Evolutionary conservation across 2,797 vertebrate species (phyloP), one percentile per base, ranked within the genome.

Genomic region (Knipowitschia caucasica): DNA sequence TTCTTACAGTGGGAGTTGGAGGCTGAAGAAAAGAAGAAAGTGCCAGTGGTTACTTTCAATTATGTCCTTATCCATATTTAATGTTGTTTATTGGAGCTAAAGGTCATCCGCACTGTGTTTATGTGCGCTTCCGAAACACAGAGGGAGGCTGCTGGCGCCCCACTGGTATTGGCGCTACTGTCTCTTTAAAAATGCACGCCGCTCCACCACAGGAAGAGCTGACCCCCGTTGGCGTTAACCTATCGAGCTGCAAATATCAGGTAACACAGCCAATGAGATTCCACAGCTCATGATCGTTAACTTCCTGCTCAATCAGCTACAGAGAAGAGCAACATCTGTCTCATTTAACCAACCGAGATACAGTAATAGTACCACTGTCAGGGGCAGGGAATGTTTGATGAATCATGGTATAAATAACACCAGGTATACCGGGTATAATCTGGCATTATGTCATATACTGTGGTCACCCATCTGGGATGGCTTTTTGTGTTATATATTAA

Each of bases 1-100:
- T 69, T 67, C 14, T 36, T n/a, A 35, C 53, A 52, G 50, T 52
- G 50, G 27, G 35, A 49, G 56, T 47, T 57, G 31, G 42, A 50
- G 47, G 26, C 6, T 23, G 2, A 3, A 49, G 45, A 44, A 21
- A 62, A 63, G 67, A 63, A 73, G 63, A 71, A 71, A 76, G 82
- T 62, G 77, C 64, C 77, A 71, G 71, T 63, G 82, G 78, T 88
- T 89, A 90, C 87, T 88, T 89, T 88, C 88, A 90, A 89, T 91
- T 89, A 90, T 81, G 82, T 84, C 82, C 84, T 89, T 82, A 89
- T 92, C 86, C 86, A 92, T 92, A 84, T 91, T 92, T 92, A 89
- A 92, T 92, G 82, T 75, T 89, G 89, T 91, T 90, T 90, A 85
- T 91, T 84, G 65, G 79, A 73, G 71, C 60, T 84, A 87, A 92